Base-by-base conservation (phyloP, 92 coral and sea anemone species). In the Palythoa heliodiscus region DNA sequence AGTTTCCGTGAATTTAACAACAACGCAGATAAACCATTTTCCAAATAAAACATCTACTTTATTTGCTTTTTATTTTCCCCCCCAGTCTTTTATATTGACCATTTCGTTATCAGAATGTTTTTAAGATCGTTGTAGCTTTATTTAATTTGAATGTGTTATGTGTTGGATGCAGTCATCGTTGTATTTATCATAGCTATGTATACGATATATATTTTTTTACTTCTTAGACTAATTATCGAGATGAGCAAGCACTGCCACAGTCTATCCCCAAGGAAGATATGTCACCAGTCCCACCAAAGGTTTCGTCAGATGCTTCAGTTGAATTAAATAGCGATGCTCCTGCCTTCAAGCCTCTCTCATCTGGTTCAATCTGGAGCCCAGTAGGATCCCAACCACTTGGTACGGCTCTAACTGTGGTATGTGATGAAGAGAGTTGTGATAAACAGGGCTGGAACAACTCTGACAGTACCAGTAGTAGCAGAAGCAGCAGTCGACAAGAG, bases 401-500 rank as follows among this genome's bases (percentile, higher is more conserved):
- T 53, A 67, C 91, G 4, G 71, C 95, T 5, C 80, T 93, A 73
- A 86, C 98, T 40, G 97, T 91, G n/a, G 95, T 90, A 15, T 90
- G 98, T 79, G 97, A 95, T 75, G 97, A 93, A 25, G 95, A 95
- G 12, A 72, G 87, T 52, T 90, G 91, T 23, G 99, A 96, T 23
- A 89, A 92, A 55, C 98, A 93, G 80, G 95, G 92, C 13, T 96
- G 99, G 99, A 95, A 96, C 76, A 96, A 96, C 88, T 96, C 99
- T 0, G 98, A 96, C 89, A 96, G 99, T 75, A 95, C 99, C 3
- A 96, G 99, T 69, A 96, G 99, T 68, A 93, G 97, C 72, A 88
- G 98, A 78, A 96, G 99, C 66, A 96, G 99, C 66, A 96, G 99
- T 85, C 95, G 99, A 12, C 95, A 94, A 79, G 99, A 96, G 86